Conservation (phyloP, 1,140 invertebrate species). For the Drosophila willistoni region DNA sequence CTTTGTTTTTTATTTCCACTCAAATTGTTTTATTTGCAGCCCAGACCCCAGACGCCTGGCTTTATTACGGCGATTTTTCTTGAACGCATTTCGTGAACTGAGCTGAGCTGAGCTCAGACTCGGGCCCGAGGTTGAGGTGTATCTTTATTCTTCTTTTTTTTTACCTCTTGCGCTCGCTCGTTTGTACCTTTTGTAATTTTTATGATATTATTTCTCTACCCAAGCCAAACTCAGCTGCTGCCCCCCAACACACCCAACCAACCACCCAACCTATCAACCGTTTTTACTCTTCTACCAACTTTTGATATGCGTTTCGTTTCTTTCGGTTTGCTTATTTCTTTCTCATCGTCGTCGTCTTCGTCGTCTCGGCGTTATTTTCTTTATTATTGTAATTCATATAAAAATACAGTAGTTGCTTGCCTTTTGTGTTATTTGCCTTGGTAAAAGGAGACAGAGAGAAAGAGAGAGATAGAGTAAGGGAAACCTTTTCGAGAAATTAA, state of each 20-base stretch:
- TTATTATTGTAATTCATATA: slow-evolving; percentile 80
- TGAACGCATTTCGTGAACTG: slow-evolving; percentile 72
- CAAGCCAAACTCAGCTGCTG: slow-evolving; percentile 7
- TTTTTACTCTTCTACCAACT: slow-evolving; percentile 28
- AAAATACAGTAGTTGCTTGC: slow-evolving; percentile 48
- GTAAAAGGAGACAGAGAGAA: slow-evolving; percentile 38
- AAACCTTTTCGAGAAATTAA: slow-evolving; percentile 78
- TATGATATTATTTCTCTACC: slow-evolving; percentile 71
- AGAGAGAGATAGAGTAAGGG: slow-evolving; percentile 26
- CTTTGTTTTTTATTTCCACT: slow-evolving; percentile 79
- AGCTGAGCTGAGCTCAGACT: neutral
- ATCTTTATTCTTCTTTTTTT: slow-evolving; percentile 15
- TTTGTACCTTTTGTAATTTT: slow-evolving; percentile 78
- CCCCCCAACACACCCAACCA: no score
- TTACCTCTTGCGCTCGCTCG: slow-evolving; percentile 27
- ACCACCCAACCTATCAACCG: no score
- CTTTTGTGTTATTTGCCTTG: slow-evolving; percentile 38
- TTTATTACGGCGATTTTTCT: slow-evolving; percentile 81
- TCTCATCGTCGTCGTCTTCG: neutral
- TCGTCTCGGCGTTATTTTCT: slow-evolving; percentile 37
- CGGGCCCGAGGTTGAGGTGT: slow-evolving; percentile 32
- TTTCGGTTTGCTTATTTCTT: slow-evolving; percentile 22
- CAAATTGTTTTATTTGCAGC: slow-evolving; percentile 78
- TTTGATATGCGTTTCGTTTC: slow-evolving; percentile 59
- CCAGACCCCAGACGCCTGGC: slow-evolving; percentile 59